Conservation (phyloP, 1,140 invertebrate genomes). For the Zelostemma sp. region DNA sequence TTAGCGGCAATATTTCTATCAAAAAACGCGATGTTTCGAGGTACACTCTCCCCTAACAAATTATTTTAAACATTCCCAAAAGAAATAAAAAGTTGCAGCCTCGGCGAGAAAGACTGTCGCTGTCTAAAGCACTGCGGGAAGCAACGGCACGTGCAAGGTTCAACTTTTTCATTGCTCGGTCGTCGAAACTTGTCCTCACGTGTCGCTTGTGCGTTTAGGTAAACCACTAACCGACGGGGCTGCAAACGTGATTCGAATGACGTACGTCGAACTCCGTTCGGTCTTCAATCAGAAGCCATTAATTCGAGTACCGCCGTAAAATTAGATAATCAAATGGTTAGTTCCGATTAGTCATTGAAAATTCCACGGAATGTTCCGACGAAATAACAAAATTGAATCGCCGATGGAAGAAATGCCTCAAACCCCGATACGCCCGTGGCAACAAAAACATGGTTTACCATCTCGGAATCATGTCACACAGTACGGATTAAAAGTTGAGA, state of each 20-base stretch:
- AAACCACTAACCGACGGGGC: constrained; percentile 47
- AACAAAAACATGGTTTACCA: constrained; percentile 5
- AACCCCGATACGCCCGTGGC: background rate
- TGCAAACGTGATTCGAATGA: constrained; percentile 52
- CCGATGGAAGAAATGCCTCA: too few relatives aligned
- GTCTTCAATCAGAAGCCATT: constrained; percentile 19
- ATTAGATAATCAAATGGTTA: background rate
- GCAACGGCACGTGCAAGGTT: constrained; percentile 7
- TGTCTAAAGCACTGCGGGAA: too few relatives aligned
- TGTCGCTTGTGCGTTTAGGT: constrained; percentile 42
- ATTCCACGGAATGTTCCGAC: background rate
- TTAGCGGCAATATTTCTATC: too few relatives aligned
- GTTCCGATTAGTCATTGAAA: background rate
- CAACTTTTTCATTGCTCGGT: constrained; percentile 24
- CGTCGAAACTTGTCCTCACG: constrained; percentile 30
- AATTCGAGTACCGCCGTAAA: background rate
- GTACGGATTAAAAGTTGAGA: constrained; percentile 25
- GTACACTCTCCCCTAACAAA: too few relatives aligned
- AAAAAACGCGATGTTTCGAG: too few relatives aligned
- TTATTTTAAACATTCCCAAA: too few relatives aligned
- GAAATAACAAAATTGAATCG: too few relatives aligned
- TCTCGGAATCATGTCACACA: constrained; percentile 11
- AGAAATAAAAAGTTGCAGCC: too few relatives aligned
- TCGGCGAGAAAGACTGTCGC: too few relatives aligned
- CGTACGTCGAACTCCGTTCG: constrained; percentile 11